Evolutionary conservation across 1,140 invertebrate species (phyloP), one percentile per base, ranked within the genome.

Genomic region (Musca vetustissima): DNA sequence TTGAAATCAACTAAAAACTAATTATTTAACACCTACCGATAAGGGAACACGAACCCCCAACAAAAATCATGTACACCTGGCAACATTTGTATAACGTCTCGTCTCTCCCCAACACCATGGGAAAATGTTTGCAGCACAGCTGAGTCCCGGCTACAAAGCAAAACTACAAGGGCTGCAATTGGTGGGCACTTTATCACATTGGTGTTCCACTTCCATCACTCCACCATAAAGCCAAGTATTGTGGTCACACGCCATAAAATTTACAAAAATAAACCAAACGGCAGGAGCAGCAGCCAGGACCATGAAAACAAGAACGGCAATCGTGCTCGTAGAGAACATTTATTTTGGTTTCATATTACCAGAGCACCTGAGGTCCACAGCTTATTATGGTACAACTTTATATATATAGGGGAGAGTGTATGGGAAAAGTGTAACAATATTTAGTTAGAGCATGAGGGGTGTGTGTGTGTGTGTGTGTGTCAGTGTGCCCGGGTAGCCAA

Each of bases 311-410:
- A 1, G 36, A 43, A 1, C 36, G 13, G 6, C 36, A 43, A 2
- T 11, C 6, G 57, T 36, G 57, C 21, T 28, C 28, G 14, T 17
- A 19, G 28, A 61, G 57, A 36, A 61, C 28, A 61, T 61, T 61
- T 61, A 57, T 36, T 61, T 61, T 61, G 57, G 57, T 61, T 36
- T 61, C 28, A 61, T 61, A 61, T 61, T 61, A 61, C 57, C 57
- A 36, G 15, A 19, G 57, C 28, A 61, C 28, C 57, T 61, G 57
- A 32, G 57, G 57, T 61, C 57, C 57, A 43, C 28, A 36, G 57
- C 15, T 61, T 61, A 36, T 36, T 61, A 19, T 43, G 28, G 36
- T 36, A 43, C 1, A 43, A 11, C 36, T 43, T 43, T 43, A 13
- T 43, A 43, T 13, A 2, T n/a, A n/a, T n/a, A 43, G 6, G 13